These are phyloP conservation scores for Parnassius orleans DNA, from an alignment of 2,888 invertebrate genomes.

Conservation along the genomic window DNA sequence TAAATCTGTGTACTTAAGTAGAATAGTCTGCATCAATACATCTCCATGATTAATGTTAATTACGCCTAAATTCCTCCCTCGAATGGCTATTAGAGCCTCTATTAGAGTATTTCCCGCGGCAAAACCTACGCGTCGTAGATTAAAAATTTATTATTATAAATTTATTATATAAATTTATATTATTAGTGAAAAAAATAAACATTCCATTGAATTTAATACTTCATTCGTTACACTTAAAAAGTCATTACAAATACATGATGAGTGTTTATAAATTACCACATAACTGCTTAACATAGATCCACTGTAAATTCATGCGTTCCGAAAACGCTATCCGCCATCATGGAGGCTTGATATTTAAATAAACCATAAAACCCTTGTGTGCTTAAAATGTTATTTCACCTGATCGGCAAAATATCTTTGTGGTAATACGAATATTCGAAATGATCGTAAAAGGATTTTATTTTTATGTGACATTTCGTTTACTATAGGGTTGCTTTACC, in stretches of 20 bases:
- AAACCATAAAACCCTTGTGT: constrained; percentile 6
- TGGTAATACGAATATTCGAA: constrained; percentile 14
- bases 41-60: constrained; percentile 75
- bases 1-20: constrained; percentile 34
- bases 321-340: neutral
- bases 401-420: constrained; percentile 12
- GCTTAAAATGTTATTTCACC: constrained; percentile 7
- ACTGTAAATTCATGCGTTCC: constrained; percentile 1
- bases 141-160: too few species aligned
- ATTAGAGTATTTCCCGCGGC: too few species aligned
- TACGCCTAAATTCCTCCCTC: constrained; percentile 58
- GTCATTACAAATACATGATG: neutral
- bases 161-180: too few species aligned
- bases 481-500: constrained; percentile 20
- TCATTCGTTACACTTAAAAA: too few species aligned
- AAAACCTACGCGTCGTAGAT: too few species aligned
- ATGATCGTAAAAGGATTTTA: constrained; percentile 17
- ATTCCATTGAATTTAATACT: too few species aligned
- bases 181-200: too few species aligned
- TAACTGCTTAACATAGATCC: too few species aligned
- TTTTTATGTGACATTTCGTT: constrained; percentile 18
- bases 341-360: neutral
- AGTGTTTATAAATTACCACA: too few species aligned
- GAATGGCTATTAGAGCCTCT: neutral
- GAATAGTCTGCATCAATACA: constrained; percentile 40